Evolutionary conservation across 2,888 invertebrate genomes (phyloP), one percentile per base, ranked within the genome.

Genomic region (Philereme vetulata): DNA sequence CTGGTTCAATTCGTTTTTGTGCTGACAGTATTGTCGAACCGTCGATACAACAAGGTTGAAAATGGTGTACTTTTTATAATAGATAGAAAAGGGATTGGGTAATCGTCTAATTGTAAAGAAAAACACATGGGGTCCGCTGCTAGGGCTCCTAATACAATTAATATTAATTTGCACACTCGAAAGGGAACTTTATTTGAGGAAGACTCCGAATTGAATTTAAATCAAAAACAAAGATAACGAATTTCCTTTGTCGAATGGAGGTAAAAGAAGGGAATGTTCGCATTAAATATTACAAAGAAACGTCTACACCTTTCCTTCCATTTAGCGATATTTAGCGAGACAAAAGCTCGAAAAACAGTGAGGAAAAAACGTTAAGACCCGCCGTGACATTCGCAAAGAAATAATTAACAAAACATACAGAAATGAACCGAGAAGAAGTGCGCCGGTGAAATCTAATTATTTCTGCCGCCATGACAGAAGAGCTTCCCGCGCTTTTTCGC

Each of bases 361-460:
- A 6, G n/a, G 40, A 42, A 64, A 70, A 66, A 66, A 70, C 65
- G 69, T 70, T 72, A 72, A 76, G 75, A 72, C 71, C 66, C 69
- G 34, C 51, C 49, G 71, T 73, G 75, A 82, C 82, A 80, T 84
- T 78, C 72, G 80, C 76, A 77, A 80, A 80, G 81, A 86, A 86
- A 90, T 90, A 89, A 89, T 88, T 89, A 88, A 87, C 85, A 85
- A 88, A 89, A 88, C 86, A 90, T 84, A 87, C 85, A 87, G 83
- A 86, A 89, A 87, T 87, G 87, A 86, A 84, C 82, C 81, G 82
- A 78, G 84, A 84, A 84, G 82, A 84, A 86, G 79, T 81, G 77
- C 78, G 81, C 76, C 71, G 77, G 69, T 77, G 74, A 81, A 87
- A 91, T 89, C 85, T 92, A 91, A 92, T 92, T 91, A 92, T 90